Evolutionary conservation across 2,888 invertebrate genomes (phyloP).

Genomic region (Emesis russula): DNA sequence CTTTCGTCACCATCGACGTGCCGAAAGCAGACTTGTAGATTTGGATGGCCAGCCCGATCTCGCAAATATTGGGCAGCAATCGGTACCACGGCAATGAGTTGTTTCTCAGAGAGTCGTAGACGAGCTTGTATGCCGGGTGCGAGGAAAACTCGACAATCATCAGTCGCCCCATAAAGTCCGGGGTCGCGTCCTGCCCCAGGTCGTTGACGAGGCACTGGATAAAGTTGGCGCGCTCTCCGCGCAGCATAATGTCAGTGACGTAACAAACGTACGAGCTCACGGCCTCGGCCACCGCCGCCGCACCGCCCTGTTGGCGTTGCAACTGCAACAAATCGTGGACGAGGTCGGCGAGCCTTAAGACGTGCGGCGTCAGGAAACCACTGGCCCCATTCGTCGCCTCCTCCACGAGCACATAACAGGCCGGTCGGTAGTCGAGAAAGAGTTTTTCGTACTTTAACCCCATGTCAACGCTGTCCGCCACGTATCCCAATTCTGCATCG

Average conservation of each 20-base stretch:
- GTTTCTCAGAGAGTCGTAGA: slow-evolving; percentile 23
- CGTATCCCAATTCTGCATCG: slow-evolving; percentile 14
- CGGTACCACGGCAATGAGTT: slow-evolving; percentile 26
- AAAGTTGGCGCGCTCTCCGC: slow-evolving; percentile 31
- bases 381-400: neutral
- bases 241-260: slow-evolving; percentile 23
- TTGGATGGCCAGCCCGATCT: slow-evolving; percentile 36
- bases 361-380: slow-evolving; percentile 28
- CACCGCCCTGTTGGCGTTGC: slow-evolving; percentile 11
- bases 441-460: neutral
- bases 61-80: slow-evolving; percentile 32
- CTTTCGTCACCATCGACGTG: slow-evolving; percentile 32
- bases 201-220: slow-evolving; percentile 33
- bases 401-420: slow-evolving; percentile 29
- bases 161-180: slow-evolving; percentile 31
- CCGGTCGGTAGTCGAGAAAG: slow-evolving; percentile 31
- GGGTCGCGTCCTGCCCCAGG: slow-evolving; percentile 24
- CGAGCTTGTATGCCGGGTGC: slow-evolving; percentile 26
- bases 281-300: neutral
- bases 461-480: too few relatives aligned
- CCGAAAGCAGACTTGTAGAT: slow-evolving; percentile 36
- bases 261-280: slow-evolving; percentile 33
- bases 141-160: slow-evolving; percentile 32
- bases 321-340: slow-evolving; percentile 23
- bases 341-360: slow-evolving; percentile 19